Percentiles rank a stretch among this genome's conserved stretches.
phyloP scores from a whole-genome alignment of 2,888 invertebrate species.

The Dryococelus australis region DNA sequence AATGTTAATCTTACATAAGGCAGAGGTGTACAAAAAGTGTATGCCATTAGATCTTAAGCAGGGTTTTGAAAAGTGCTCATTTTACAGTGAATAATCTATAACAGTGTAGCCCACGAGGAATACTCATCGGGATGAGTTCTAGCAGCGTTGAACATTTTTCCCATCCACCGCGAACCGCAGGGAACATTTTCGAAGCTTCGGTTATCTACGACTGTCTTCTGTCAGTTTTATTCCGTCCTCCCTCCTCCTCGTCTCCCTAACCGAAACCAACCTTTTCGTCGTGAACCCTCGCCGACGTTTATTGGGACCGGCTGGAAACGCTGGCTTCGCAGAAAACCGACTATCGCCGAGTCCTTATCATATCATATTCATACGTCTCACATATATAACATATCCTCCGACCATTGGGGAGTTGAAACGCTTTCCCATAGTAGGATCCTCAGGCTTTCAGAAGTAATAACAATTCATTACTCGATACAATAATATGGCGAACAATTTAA shows the following conservation, averaged over 20 bases:
- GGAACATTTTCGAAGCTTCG: not conserved
- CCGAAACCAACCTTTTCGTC: not conserved
- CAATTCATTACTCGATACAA: too few species aligned
- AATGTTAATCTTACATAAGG: too few species aligned
- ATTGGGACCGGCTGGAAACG: not conserved
- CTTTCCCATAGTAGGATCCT: too few species aligned
- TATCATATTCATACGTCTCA: not conserved
- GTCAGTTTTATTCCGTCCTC: conserved; percentile 1
- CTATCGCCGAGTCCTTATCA: not conserved
- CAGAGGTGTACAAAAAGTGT: too few species aligned
- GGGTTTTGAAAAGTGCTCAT: too few species aligned
- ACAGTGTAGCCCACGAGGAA: not conserved
- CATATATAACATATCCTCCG: not conserved
- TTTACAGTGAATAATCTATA: too few species aligned
- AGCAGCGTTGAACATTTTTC: not conserved
- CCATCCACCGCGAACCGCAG: not conserved
- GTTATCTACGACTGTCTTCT: conserved; percentile 5
- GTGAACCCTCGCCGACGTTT: not conserved
- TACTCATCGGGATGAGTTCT: not conserved
- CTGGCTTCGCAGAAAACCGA: not conserved
- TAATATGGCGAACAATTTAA: too few species aligned
- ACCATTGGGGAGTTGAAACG: not conserved
- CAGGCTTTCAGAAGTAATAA: too few species aligned
- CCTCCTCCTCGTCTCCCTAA: not conserved
- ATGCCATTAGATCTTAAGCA: too few species aligned